Percentiles rank a stretch among this genome's conserved stretches.
These are phyloP conservation scores for Drosophila borealis DNA, from an alignment of 2,888 invertebrate genomes.

Conservation along the genomic window DNA sequence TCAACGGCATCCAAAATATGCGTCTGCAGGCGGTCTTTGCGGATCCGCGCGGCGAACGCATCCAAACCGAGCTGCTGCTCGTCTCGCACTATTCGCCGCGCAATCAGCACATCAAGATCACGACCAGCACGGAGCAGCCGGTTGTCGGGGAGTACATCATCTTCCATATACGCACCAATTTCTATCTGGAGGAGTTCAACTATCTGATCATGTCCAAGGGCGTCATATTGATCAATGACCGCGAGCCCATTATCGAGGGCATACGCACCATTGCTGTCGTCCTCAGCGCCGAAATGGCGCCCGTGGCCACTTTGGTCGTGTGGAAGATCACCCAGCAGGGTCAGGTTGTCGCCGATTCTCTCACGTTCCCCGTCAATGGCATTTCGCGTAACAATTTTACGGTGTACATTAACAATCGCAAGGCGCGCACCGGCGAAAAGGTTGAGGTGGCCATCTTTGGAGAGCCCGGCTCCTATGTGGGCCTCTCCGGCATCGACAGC, in stretches of 20 bases:
- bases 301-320: slow-evolving; percentile 94
- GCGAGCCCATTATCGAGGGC: slow-evolving; percentile 92
- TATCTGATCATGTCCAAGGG: slow-evolving; percentile 97
- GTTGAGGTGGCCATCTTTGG: slow-evolving; percentile 97
- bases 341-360: slow-evolving; percentile 94
- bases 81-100: slow-evolving; percentile 92
- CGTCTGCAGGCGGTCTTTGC: slow-evolving; percentile 85
- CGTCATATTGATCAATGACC: slow-evolving; percentile 93
- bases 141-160: slow-evolving; percentile 97
- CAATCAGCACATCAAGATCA: slow-evolving; percentile 92
- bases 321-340: slow-evolving; percentile 94
- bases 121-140: slow-evolving; percentile 92
- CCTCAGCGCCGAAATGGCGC: slow-evolving; percentile 95
- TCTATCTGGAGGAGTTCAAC: slow-evolving; percentile 94
- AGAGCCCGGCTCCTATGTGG: slow-evolving; percentile 97
- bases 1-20: slow-evolving; percentile 89
- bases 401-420: slow-evolving; percentile 95
- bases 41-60: slow-evolving; percentile 89
- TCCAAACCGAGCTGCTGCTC: slow-evolving; percentile 89
- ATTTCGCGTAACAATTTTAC: slow-evolving; percentile 96
- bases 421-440: slow-evolving; percentile 96
- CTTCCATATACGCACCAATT: slow-evolving; percentile 96
- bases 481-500: slow-evolving; percentile 94
- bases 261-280: slow-evolving; percentile 93
- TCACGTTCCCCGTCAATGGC: slow-evolving; percentile 98